Conservation (phyloP, 2,888 invertebrate genomes). For the Eretmocerus hayati region DNA sequence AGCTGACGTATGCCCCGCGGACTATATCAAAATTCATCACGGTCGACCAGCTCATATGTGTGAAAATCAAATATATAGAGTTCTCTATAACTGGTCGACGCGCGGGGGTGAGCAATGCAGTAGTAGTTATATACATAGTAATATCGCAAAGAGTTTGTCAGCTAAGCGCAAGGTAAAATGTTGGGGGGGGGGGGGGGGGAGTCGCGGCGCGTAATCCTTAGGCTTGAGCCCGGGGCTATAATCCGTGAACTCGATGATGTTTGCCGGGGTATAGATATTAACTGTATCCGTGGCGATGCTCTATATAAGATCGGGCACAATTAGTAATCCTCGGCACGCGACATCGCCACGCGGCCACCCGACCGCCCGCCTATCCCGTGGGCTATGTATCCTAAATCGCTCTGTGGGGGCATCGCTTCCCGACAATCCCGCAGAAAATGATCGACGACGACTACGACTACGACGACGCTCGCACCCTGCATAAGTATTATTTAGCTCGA, state of each 20-base stretch:
- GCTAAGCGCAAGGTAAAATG: too few species aligned
- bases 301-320: slow-evolving; percentile 39
- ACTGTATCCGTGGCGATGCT: slow-evolving; percentile 35
- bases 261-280: slow-evolving; percentile 41
- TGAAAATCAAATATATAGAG: slow-evolving; percentile 38
- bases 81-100: too few species aligned
- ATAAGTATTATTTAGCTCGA: too few species aligned
- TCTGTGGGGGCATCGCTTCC: too few species aligned
- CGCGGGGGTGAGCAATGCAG: background rate
- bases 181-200: too few species aligned
- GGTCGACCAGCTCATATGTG: slow-evolving; percentile 33
- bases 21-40: slow-evolving; percentile 19
- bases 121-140: background rate
- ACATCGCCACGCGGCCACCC: slow-evolving; percentile 19
- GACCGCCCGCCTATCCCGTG: background rate
- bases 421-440: too few species aligned
- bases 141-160: background rate
- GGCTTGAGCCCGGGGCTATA: slow-evolving; percentile 6
- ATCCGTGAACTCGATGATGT: slow-evolving; percentile 35
- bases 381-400: too few species aligned
- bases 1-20: background rate
- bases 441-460: too few species aligned
- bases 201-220: background rate
- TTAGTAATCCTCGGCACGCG: slow-evolving; percentile 44
- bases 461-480: too few species aligned